phyloP scores from a whole-genome alignment of 2,797 vertebrate genomes.

The Phoebastria nigripes region DNA sequence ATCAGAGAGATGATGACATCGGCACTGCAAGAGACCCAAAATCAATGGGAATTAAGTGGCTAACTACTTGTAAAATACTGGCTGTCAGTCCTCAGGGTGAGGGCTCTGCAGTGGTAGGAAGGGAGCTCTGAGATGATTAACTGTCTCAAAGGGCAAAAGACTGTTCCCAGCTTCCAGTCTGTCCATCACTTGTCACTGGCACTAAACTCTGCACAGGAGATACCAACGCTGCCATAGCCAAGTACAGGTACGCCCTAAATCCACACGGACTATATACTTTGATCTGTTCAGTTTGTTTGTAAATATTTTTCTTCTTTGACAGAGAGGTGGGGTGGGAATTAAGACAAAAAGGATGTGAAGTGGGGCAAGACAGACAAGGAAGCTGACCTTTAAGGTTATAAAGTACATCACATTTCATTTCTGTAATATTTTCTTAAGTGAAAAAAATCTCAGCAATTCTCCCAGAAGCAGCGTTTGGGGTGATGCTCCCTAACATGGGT shows the following conservation, averaged over 20 bases:
- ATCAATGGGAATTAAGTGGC: neutral
- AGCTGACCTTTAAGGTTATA: neutral
- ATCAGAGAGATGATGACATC: neutral
- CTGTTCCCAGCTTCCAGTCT: neutral
- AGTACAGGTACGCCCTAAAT: neutral
- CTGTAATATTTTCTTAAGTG: neutral
- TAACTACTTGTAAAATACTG: neutral
- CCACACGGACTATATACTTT: fast-evolving
- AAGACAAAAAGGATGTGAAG: neutral
- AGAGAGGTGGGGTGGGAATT: neutral
- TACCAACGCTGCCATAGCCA: neutral
- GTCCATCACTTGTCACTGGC: neutral
- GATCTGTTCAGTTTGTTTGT: no score
- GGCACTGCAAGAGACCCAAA: neutral
- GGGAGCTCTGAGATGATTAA: neutral
- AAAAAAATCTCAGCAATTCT: neutral
- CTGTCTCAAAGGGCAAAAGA: neutral
- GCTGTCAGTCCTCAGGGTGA: neutral
- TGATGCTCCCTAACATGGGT: fast-evolving
- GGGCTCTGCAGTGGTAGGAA: neutral
- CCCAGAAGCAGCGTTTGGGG: neutral
- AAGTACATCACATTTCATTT: neutral
- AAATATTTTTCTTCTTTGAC: neutral
- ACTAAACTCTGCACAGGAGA: neutral
- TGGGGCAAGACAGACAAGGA: neutral